phyloP scores from a whole-genome alignment of 2,888 invertebrate genomes.

The Gastracanthus pulcherrimus region DNA sequence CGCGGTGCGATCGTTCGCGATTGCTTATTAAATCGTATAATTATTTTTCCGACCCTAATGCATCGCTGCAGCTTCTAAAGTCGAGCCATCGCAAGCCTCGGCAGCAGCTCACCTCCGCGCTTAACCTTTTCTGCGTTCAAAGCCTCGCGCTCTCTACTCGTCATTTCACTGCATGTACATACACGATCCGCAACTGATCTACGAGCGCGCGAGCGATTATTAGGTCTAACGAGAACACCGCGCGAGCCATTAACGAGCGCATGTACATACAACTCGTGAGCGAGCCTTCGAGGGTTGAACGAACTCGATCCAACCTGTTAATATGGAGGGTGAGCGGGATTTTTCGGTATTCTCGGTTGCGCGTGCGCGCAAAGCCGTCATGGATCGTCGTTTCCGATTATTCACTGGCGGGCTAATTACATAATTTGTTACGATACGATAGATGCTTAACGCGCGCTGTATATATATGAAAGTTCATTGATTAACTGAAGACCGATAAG shows the following conservation, averaged over 20 bases:
- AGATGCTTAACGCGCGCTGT: neutral
- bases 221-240: slow-evolving; percentile 53
- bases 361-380: neutral
- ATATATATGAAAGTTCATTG: slow-evolving; percentile 7
- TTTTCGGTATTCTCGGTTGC: neutral
- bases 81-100: too few species aligned
- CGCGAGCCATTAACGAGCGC: slow-evolving; percentile 38
- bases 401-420: slow-evolving; percentile 27
- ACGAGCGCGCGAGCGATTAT: slow-evolving; percentile 52
- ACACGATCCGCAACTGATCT: slow-evolving; percentile 56
- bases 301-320: slow-evolving; percentile 28
- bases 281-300: neutral
- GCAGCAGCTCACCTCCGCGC: slow-evolving; percentile 57
- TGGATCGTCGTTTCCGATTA: neutral
- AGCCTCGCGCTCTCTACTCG: too few species aligned
- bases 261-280: neutral
- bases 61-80: too few species aligned
- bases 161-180: too few species aligned
- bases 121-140: too few species aligned
- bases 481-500: neutral
- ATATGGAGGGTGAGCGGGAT: neutral
- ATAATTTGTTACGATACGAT: slow-evolving; percentile 21
- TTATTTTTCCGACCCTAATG: slow-evolving; percentile 36
- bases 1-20: neutral
- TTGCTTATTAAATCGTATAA: slow-evolving; percentile 45